These are phyloP conservation scores for Oxyteleia sp. DNA, from an alignment of 2,888 invertebrate genomes.

Conservation along the genomic window DNA sequence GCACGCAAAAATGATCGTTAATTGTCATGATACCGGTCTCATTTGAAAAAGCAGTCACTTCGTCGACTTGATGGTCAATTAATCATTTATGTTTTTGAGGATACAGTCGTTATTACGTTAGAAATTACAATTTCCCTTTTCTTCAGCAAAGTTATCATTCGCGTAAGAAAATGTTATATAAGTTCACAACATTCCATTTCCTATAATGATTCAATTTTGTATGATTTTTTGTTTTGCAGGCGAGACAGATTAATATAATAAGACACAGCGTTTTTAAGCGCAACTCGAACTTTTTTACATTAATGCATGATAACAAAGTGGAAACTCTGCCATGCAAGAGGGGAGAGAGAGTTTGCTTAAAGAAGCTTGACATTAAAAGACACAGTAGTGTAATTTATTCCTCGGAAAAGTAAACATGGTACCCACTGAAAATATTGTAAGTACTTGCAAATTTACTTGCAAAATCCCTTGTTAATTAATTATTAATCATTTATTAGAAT, in stretches of 20 bases:
- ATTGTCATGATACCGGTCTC: too few species aligned
- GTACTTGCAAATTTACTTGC: too few species aligned
- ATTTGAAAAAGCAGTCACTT: too few species aligned
- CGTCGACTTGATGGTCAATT: too few species aligned
- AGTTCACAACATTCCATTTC: slow-evolving; percentile 22
- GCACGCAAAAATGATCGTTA: too few species aligned
- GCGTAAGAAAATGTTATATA: slow-evolving; percentile 37
- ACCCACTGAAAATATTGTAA: slow-evolving; percentile 78
- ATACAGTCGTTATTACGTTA: too few species aligned
- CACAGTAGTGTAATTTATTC: slow-evolving; percentile 76
- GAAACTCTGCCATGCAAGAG: slow-evolving; percentile 57
- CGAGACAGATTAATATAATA: too few species aligned
- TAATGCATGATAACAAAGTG: slow-evolving; percentile 65
- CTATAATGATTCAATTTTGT: neutral
- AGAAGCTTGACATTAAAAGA: slow-evolving; percentile 70
- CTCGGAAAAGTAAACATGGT: slow-evolving; percentile 78
- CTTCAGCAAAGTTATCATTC: too few species aligned
- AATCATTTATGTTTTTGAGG: too few species aligned
- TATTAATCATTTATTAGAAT: too few species aligned
- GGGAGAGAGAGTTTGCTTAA: slow-evolving; percentile 79
- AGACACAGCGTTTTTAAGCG: slow-evolving; percentile 29
- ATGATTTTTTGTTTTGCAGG: slow-evolving; percentile 1
- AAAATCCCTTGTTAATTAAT: too few species aligned
- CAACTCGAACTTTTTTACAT: slow-evolving; percentile 49
- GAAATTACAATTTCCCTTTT: too few species aligned